Conservation (phyloP, 2,113 vertebrate genomes). For the Haplochromis burtoni region DNA sequence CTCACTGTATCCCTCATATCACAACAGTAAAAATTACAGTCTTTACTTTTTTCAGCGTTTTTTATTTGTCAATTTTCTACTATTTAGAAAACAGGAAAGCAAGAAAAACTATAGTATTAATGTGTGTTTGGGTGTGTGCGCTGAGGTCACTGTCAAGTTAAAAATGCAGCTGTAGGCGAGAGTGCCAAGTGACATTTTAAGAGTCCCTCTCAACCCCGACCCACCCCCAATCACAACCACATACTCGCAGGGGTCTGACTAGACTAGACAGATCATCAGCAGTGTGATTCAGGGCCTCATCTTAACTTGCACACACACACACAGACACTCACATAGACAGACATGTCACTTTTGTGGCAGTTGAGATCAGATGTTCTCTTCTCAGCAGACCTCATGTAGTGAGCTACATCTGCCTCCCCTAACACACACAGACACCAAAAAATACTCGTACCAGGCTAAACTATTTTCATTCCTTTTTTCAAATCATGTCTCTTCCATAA, state of each 20-base stretch:
- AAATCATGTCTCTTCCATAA: neutral
- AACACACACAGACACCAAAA: neutral
- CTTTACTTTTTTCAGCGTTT: neutral
- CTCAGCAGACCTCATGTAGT: conserved; percentile 72
- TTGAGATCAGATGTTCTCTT: conserved; percentile 79
- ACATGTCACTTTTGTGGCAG: conserved; percentile 52
- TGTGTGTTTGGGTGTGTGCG: neutral
- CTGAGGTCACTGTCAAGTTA: conserved; percentile 33
- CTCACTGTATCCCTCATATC: neutral
- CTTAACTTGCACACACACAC: conserved; percentile 55
- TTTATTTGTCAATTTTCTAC: neutral
- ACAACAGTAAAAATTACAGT: neutral
- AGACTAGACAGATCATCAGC: conserved; percentile 79
- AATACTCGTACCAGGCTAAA: neutral
- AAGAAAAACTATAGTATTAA: neutral
- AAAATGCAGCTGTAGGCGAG: conserved; percentile 27
- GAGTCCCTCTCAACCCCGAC: neutral
- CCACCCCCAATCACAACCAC: neutral
- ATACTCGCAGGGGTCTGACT: conserved; percentile 57
- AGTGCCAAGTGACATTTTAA: conserved; percentile 48
- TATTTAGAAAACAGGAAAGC: neutral
- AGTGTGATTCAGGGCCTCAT: conserved; percentile 67
- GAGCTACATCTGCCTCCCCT: conserved; percentile 42
- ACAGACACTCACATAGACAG: neutral
- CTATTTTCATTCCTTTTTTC: neutral